Percentiles rank a stretch among this genome's conserved stretches.
Evolutionary conservation across 2,113 vertebrate genomes (phyloP).

Genomic region (Ranitomeya variabilis): DNA sequence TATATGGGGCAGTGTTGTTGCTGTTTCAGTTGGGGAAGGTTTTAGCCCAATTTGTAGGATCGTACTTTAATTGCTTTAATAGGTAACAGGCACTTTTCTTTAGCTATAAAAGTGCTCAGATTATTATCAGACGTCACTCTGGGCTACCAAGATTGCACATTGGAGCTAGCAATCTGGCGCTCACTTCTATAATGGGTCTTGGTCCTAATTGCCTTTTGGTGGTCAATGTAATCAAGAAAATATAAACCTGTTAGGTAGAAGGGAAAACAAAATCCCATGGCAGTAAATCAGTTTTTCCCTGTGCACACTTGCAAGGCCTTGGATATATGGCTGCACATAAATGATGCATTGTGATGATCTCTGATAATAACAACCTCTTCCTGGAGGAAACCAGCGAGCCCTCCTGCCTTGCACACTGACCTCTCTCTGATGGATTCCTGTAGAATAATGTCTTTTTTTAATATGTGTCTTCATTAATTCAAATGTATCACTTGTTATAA

Average conservation of each 20-base stretch:
- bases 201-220: background rate
- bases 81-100: background rate
- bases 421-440: background rate
- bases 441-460: background rate
- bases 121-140: background rate
- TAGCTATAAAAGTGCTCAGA: background rate
- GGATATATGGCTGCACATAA: background rate
- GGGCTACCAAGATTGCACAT: background rate
- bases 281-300: background rate
- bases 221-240: background rate
- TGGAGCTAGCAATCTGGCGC: background rate
- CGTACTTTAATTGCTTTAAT: background rate
- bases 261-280: background rate
- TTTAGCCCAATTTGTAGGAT: background rate
- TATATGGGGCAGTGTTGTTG: background rate
- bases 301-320: background rate
- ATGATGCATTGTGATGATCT: conserved; percentile 4
- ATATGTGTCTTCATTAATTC: background rate
- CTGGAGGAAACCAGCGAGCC: background rate
- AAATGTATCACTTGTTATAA: background rate
- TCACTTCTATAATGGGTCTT: background rate
- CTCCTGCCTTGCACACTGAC: background rate
- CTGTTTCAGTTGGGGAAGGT: background rate
- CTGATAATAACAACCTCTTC: background rate
- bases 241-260: background rate